Evolutionary conservation across 2,888 invertebrate genomes (phyloP).

Genomic region (Orthosia cruda): DNA sequence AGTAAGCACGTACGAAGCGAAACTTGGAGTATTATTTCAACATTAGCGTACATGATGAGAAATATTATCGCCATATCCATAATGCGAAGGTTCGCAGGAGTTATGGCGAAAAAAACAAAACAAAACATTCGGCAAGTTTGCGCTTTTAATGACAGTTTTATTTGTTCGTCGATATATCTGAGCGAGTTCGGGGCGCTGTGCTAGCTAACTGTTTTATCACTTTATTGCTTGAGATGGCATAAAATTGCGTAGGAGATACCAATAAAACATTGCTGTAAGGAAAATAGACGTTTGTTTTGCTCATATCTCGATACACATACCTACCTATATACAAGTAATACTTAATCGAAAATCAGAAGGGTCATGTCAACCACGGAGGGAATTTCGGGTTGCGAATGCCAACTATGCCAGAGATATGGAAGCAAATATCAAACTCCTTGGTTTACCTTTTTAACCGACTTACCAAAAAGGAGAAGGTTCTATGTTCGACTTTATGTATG

Average conservation of each 20-base stretch:
- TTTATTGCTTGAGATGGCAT: constrained; percentile 90
- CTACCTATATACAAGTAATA: constrained; percentile 28
- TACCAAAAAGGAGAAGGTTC: too few relatives aligned
- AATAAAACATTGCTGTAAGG: constrained; percentile 86
- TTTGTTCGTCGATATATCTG: constrained; percentile 89
- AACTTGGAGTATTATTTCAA: constrained; percentile 64
- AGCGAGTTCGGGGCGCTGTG: constrained; percentile 84
- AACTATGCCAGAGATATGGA: constrained; percentile 50
- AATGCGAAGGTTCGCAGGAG: constrained; percentile 73
- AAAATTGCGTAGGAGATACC: constrained; percentile 85
- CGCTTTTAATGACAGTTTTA: constrained; percentile 89
- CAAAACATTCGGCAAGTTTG: constrained; percentile 88
- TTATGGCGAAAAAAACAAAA: constrained; percentile 85
- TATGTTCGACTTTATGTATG: too few relatives aligned
- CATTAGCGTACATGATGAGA: constrained; percentile 69
- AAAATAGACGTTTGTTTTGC: constrained; percentile 74
- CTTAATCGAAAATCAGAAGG: constrained; percentile 57
- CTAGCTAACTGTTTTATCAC: constrained; percentile 91
- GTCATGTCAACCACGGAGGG: constrained; percentile 39
- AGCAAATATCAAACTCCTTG: constrained; percentile 41
- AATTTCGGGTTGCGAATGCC: constrained; percentile 47
- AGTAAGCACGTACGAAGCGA: constrained; percentile 31
- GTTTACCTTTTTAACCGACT: constrained; percentile 4
- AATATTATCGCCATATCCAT: constrained; percentile 74
- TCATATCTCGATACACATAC: constrained; percentile 40